Conservation (phyloP, 2,113 vertebrate genomes). For the Ptilonorhynchus violaceus region DNA sequence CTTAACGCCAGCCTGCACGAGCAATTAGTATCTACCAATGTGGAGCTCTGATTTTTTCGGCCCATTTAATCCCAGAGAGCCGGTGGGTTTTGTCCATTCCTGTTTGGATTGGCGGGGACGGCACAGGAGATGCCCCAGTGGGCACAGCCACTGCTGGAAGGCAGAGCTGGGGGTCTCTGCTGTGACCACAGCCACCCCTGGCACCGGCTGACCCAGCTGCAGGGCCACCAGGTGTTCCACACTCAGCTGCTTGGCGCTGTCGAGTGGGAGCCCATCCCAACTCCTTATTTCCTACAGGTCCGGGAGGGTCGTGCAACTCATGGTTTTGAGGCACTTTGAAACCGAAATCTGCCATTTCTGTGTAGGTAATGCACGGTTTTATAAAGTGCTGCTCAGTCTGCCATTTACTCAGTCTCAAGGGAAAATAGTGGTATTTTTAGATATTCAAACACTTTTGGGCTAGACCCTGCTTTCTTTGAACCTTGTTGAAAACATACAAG, state of each 20-base stretch:
- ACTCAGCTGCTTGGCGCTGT: neutral
- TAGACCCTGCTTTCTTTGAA: neutral
- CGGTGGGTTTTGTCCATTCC: neutral
- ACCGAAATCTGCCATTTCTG: neutral
- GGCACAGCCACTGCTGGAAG: neutral
- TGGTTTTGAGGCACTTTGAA: neutral
- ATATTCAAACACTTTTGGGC: neutral
- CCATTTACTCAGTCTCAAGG: neutral
- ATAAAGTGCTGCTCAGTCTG: neutral
- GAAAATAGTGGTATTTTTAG: neutral
- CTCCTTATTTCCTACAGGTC: neutral
- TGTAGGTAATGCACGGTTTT: neutral
- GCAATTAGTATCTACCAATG: neutral
- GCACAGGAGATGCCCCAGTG: neutral
- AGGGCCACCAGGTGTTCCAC: accelerated
- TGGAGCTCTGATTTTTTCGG: neutral
- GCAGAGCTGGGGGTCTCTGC: neutral
- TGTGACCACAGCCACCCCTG: neutral
- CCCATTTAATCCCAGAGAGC: neutral
- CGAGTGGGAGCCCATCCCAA: neutral
- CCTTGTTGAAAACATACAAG: neutral
- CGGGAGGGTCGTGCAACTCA: accelerated
- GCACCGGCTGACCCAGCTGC: neutral
- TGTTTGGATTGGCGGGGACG: neutral
- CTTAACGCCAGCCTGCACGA: accelerated